Percentiles rank a stretch among this genome's conserved stretches.
Conservation (phyloP, 2,888 invertebrate species). For the Lamellibrachia satsuma region DNA sequence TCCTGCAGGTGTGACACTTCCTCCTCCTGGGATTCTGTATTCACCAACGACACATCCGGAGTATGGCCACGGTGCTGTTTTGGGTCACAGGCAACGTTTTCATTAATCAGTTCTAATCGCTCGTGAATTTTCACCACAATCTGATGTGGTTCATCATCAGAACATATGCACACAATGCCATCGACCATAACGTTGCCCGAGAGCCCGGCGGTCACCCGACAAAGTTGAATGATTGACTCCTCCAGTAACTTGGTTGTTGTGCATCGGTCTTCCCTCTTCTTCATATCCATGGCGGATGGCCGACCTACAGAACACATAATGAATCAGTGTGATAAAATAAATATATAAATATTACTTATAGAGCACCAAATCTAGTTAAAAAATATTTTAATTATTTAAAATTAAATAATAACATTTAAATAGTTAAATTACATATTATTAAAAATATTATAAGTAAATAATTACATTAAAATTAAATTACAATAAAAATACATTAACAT, state of each 20-base stretch:
- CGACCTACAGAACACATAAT: not conserved
- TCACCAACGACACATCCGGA: too few relatives aligned
- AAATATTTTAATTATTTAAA: not conserved
- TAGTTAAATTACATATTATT: too few relatives aligned
- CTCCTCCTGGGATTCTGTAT: too few relatives aligned
- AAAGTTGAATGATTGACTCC: slow-evolving; percentile 35
- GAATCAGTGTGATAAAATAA: not conserved
- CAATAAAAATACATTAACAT: too few relatives aligned
- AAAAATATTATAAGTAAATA: too few relatives aligned
- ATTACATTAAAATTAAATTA: too few relatives aligned
- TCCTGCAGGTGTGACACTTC: not conserved
- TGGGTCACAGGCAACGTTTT: not conserved
- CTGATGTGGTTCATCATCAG: slow-evolving; percentile 45
- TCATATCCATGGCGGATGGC: not conserved
- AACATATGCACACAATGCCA: slow-evolving; percentile 50
- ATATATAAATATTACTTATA: not conserved
- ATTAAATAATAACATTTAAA: too few relatives aligned
- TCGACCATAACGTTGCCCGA: slow-evolving; percentile 47
- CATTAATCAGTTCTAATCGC: slow-evolving; percentile 22
- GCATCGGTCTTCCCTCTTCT: not conserved
- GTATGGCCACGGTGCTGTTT: not conserved
- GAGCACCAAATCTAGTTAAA: not conserved
- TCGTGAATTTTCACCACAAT: slow-evolving; percentile 53
- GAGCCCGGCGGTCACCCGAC: slow-evolving; percentile 48
- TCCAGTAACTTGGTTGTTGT: slow-evolving; percentile 1